These are phyloP conservation scores for Hemistola chrysoprasaria DNA, from an alignment of 2,888 invertebrate species.

Conservation along the genomic window DNA sequence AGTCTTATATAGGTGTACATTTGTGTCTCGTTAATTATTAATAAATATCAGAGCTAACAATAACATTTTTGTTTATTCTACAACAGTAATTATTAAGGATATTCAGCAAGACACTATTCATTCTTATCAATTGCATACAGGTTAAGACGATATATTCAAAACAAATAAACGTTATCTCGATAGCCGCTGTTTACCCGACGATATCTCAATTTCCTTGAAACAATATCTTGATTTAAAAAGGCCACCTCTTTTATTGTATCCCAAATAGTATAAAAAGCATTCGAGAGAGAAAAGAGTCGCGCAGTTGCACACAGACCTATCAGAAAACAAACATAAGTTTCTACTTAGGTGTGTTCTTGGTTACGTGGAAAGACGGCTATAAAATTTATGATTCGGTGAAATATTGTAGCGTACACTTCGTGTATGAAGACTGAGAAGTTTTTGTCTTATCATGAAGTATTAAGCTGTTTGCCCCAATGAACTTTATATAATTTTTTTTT, in stretches of 20 bases:
- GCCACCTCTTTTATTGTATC: slow-evolving; percentile 71
- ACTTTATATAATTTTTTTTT: too few species aligned
- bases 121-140: too few species aligned
- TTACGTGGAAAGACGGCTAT: slow-evolving; percentile 69
- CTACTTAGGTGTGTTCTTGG: slow-evolving; percentile 70
- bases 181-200: slow-evolving; percentile 32
- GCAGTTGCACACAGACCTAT: slow-evolving; percentile 76
- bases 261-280: slow-evolving; percentile 60
- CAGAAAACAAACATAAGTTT: slow-evolving; percentile 76
- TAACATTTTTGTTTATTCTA: too few species aligned
- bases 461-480: too few species aligned
- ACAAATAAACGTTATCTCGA: slow-evolving; percentile 24
- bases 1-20: too few species aligned
- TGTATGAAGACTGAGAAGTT: slow-evolving; percentile 3
- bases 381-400: slow-evolving; percentile 78
- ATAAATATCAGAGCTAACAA: too few species aligned
- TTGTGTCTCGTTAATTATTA: too few species aligned
- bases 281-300: slow-evolving; percentile 68
- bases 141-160: slow-evolving; percentile 6
- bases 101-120: too few species aligned
- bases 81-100: too few species aligned
- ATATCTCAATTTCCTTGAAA: slow-evolving; percentile 71
- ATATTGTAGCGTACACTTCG: slow-evolving; percentile 46
- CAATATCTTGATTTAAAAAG: slow-evolving; percentile 63
- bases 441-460: too few species aligned